These are phyloP conservation scores for Sicus ferrugineus DNA, from an alignment of 2,888 invertebrate species.

Conservation along the genomic window DNA sequence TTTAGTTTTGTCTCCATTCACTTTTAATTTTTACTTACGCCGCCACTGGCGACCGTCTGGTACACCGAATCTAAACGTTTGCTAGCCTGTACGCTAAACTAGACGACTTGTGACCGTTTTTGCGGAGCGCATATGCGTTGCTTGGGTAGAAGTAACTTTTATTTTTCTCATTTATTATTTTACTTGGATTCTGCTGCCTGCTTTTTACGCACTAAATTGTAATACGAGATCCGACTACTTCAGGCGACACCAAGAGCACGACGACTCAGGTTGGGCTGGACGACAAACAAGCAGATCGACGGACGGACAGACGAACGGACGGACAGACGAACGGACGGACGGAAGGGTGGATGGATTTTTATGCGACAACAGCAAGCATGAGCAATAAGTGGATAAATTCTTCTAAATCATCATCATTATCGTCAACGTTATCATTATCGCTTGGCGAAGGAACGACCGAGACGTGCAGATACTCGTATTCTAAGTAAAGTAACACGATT, in stretches of 20 bases:
- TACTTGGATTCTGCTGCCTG: not conserved
- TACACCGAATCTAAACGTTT: not conserved
- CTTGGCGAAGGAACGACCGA: not conserved
- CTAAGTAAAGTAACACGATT: slow-evolving; percentile 14
- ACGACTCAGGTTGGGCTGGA: not conserved
- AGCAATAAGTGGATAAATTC: not conserved
- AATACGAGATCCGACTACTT: slow-evolving; percentile 21
- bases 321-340: too few species aligned
- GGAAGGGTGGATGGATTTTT: not conserved
- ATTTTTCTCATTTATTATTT: slow-evolving; percentile 10
- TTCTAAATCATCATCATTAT: not conserved
- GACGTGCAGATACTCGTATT: not conserved
- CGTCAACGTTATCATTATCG: not conserved
- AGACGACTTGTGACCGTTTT: slow-evolving; percentile 17
- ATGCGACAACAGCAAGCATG: slow-evolving; percentile 6
- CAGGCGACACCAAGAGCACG: not conserved
- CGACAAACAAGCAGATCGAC: slow-evolving; percentile 7
- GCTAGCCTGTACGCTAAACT: not conserved
- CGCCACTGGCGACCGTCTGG: too few species aligned
- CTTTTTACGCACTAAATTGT: slow-evolving; percentile 19
- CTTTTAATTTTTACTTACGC: too few species aligned
- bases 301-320: too few species aligned
- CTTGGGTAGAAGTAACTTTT: slow-evolving; percentile 3
- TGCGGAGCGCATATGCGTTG: not conserved
- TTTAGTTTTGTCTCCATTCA: too few species aligned